Evolutionary conservation across 2,888 invertebrate genomes (phyloP).

Genomic region (Pandemis corylana): DNA sequence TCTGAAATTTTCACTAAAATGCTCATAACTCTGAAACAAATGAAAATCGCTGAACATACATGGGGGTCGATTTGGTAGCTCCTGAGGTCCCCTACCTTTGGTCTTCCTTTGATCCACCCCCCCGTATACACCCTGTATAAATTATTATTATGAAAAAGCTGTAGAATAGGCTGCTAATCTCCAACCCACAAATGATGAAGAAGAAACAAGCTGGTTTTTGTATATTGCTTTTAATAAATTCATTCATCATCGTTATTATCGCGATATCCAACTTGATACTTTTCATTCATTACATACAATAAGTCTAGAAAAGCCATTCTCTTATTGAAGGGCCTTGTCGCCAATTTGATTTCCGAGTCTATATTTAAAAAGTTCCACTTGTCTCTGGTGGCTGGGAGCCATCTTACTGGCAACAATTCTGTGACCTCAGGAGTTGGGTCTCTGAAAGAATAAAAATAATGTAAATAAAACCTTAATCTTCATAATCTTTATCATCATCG

Average conservation of each 20-base stretch:
- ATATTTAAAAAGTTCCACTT: constrained; percentile 30
- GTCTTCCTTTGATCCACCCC: too few relatives aligned
- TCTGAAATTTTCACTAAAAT: too few relatives aligned
- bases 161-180: too few relatives aligned
- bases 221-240: not conserved
- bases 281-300: constrained; percentile 31
- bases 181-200: too few relatives aligned
- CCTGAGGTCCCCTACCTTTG: too few relatives aligned
- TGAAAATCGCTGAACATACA: too few relatives aligned
- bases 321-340: constrained; percentile 31
- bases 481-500: too few relatives aligned
- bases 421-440: not conserved
- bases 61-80: too few relatives aligned
- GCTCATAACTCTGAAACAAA: too few relatives aligned
- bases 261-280: constrained; percentile 11
- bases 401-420: constrained; percentile 35
- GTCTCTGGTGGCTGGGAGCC: constrained; percentile 34
- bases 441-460: not conserved
- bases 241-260: not conserved
- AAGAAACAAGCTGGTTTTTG: too few relatives aligned
- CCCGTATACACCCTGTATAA: too few relatives aligned
- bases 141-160: too few relatives aligned
- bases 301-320: constrained; percentile 41
- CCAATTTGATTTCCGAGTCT: constrained; percentile 28
- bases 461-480: not conserved